phyloP scores from a whole-genome alignment of 2,797 vertebrate genomes.

The Pseudotriccus pelzelni region DNA sequence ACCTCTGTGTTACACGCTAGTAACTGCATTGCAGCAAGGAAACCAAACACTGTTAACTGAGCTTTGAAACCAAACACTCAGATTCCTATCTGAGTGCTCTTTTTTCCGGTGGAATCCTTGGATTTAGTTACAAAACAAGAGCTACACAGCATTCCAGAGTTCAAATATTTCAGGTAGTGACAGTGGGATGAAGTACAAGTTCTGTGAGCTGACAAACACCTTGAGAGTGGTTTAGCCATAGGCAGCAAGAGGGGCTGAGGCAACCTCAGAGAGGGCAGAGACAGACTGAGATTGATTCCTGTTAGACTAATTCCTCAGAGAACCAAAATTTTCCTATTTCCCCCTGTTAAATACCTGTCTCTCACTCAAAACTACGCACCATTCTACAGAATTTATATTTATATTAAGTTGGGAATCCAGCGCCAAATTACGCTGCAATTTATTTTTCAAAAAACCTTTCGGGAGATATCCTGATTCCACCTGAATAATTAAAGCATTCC shows the following conservation, averaged over 20 bases:
- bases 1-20: neutral
- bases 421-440: neutral
- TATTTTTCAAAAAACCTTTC: neutral
- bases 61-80: neutral
- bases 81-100: rapidly evolving
- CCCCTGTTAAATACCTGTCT: neutral
- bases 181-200: neutral
- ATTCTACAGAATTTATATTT: neutral
- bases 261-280: neutral
- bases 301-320: neutral
- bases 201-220: neutral
- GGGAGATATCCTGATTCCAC: neutral
- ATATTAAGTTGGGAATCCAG: neutral
- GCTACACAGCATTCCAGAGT: neutral
- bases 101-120: neutral
- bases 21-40: neutral
- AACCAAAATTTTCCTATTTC: neutral
- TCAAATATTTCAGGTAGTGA: neutral
- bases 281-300: neutral
- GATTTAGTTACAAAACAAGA: neutral
- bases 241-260: neutral
- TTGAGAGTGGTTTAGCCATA: neutral
- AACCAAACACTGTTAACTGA: neutral
- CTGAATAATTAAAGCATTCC: neutral
- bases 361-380: neutral